These are phyloP conservation scores for Meteorus cinctellus DNA, from an alignment of 2,888 invertebrate genomes.

Conservation along the genomic window DNA sequence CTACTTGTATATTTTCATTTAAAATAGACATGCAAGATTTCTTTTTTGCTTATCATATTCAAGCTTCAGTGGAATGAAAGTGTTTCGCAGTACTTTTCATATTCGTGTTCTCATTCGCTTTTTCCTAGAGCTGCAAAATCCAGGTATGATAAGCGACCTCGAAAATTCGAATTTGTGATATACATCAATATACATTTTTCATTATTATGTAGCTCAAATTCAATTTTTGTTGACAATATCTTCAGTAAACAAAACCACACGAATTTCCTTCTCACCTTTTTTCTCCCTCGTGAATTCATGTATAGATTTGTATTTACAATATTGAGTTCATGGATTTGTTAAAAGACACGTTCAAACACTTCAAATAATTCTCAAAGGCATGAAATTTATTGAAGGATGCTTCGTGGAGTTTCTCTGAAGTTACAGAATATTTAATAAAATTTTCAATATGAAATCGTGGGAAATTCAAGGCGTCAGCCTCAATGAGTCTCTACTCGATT, in stretches of 20 bases:
- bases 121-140: background rate
- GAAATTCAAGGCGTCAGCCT: no score
- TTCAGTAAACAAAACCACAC: background rate
- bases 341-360: no score
- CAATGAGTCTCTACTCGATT: no score
- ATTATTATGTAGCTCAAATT: background rate
- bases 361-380: no score
- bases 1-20: background rate
- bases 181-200: background rate
- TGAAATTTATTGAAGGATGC: no score
- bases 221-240: background rate
- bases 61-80: constrained; percentile 4
- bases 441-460: no score
- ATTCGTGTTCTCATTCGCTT: constrained; percentile 17
- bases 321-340: no score
- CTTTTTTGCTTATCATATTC: no score
- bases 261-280: background rate
- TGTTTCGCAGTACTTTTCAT: background rate
- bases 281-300: background rate
- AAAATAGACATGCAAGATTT: background rate
- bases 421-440: no score
- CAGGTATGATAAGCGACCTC: constrained; percentile 6
- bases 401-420: no score
- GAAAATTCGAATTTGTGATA: background rate
- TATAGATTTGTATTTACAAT: no score